Conservation (phyloP, 2,888 invertebrate species). For the Mesorhabditis spiculigera region DNA sequence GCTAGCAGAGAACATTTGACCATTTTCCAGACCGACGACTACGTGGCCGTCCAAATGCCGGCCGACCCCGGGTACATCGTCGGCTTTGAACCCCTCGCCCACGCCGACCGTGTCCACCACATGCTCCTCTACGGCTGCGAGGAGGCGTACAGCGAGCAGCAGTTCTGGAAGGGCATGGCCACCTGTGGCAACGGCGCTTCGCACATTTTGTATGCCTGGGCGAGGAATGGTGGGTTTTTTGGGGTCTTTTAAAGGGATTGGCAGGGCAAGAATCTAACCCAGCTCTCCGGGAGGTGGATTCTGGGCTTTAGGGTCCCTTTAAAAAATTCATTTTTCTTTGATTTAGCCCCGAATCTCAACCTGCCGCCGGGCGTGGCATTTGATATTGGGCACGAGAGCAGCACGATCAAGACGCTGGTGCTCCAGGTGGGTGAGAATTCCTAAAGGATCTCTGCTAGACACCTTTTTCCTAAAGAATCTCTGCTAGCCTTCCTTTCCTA, state of each 20-base stretch:
- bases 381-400: conserved; percentile 63
- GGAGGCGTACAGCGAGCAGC: conserved; percentile 63
- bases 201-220: conserved; percentile 68
- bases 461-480: no score
- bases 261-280: not conserved
- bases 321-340: not conserved
- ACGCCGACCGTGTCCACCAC: conserved; percentile 66
- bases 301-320: not conserved
- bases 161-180: conserved; percentile 63
- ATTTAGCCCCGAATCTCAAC: conserved; percentile 63
- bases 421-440: conserved; percentile 59
- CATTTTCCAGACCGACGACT: conserved; percentile 50
- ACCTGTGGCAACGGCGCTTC: conserved; percentile 57
- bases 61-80: conserved; percentile 58
- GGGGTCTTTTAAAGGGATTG: not conserved
- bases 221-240: conserved; percentile 61
- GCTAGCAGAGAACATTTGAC: conserved; percentile 1
- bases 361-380: conserved; percentile 66
- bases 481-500: no score
- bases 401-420: conserved; percentile 64
- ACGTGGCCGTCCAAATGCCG: conserved; percentile 49
- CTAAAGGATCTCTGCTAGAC: conserved; percentile 17
- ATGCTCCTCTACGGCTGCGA: conserved; percentile 67
- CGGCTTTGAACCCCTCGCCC: conserved; percentile 64
- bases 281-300: not conserved